These are phyloP conservation scores for Steinernema scapterisci DNA, from an alignment of 2,888 invertebrate species.

Conservation along the genomic window DNA sequence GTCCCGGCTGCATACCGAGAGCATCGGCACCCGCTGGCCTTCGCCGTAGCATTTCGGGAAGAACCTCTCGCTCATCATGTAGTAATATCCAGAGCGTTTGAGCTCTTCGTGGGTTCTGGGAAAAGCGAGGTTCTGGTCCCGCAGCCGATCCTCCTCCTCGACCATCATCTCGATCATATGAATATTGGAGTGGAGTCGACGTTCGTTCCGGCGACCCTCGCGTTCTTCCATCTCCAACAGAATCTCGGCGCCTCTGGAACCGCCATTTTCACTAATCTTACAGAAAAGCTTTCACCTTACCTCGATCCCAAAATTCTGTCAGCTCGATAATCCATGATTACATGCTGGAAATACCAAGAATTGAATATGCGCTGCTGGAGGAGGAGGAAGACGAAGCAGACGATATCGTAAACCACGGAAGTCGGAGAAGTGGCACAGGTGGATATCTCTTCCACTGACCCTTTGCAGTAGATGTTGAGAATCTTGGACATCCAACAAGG, in stretches of 20 bases:
- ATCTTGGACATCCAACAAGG: conserved; percentile 30
- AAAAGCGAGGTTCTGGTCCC: neutral
- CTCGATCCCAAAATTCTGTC: conserved; percentile 88
- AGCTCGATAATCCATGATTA: conserved; percentile 90
- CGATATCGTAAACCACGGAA: conserved; percentile 26
- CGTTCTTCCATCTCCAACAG: conserved; percentile 5
- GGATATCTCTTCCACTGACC: neutral
- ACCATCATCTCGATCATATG: conserved; percentile 29
- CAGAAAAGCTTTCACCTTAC: conserved; percentile 71
- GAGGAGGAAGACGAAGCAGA: conserved; percentile 88
- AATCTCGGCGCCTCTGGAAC: conserved; percentile 24
- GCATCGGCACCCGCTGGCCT: neutral
- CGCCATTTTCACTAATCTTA: no score
- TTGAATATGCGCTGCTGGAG: conserved; percentile 86
- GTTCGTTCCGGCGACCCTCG: conserved; percentile 29
- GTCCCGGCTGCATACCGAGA: conserved; percentile 3
- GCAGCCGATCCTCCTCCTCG: conserved; percentile 25
- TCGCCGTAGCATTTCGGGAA: conserved; percentile 30
- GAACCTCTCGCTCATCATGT: conserved; percentile 32
- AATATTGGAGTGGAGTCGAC: conserved; percentile 11
- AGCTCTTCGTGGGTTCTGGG: conserved; percentile 24
- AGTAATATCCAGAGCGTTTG: conserved; percentile 23
- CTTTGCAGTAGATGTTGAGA: conserved; percentile 26
- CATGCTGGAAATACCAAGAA: conserved; percentile 92
- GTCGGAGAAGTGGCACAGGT: neutral